phyloP scores from a whole-genome alignment of 2,888 invertebrate genomes.

The Folsomia candida region DNA sequence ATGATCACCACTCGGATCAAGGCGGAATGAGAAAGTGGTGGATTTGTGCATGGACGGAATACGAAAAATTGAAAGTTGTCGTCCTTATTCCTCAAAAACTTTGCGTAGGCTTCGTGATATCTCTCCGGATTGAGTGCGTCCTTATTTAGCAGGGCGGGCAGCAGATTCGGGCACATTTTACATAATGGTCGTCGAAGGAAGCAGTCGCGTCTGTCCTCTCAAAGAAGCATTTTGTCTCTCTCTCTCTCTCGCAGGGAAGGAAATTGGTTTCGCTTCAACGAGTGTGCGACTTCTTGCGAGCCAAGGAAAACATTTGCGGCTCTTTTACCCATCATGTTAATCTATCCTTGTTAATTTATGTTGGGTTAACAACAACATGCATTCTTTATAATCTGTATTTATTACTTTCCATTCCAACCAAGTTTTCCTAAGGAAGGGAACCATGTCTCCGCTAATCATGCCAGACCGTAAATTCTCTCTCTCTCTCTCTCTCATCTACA shows the following conservation, averaged over 20 bases:
- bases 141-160: no score
- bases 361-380: constrained; percentile 50
- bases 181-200: constrained; percentile 15
- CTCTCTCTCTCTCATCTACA: neutral
- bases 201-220: constrained; percentile 44
- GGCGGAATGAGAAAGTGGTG: no score
- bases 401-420: constrained; percentile 44
- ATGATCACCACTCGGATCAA: constrained; percentile 23
- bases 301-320: constrained; percentile 52
- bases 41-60: no score
- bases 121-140: no score
- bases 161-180: no score
- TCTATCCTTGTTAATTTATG: constrained; percentile 52
- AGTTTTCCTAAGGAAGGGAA: constrained; percentile 50
- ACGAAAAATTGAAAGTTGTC: no score
- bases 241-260: constrained; percentile 47
- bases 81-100: no score
- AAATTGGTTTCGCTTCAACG: constrained; percentile 52
- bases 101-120: no score
- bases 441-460: constrained; percentile 51
- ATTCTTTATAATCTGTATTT: constrained; percentile 52
- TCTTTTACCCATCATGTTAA: constrained; percentile 51
- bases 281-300: constrained; percentile 50
- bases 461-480: constrained; percentile 47
- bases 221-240: constrained; percentile 51